phyloP scores from a whole-genome alignment of 2,113 vertebrate genomes.

The Tupaia tana region DNA sequence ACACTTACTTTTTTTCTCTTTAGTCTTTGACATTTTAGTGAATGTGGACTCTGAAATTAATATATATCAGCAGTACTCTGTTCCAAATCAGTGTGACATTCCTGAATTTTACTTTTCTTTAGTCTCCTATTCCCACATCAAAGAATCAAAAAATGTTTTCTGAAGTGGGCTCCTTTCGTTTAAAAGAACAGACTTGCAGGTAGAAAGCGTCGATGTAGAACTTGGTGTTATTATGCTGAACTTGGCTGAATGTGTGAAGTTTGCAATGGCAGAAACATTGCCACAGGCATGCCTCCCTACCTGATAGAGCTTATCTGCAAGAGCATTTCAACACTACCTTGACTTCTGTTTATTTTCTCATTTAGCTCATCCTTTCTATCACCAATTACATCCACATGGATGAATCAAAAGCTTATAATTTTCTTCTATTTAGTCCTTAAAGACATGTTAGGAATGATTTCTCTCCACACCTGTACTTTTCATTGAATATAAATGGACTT shows the following conservation, averaged over 20 bases:
- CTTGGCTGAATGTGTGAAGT: no score
- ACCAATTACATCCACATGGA: constrained; percentile 74
- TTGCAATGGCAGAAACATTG: rapidly evolving
- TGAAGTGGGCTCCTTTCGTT: neutral
- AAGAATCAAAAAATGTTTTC: neutral
- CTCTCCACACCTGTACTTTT: constrained; percentile 80
- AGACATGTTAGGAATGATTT: constrained; percentile 74
- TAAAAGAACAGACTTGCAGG: neutral
- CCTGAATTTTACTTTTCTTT: neutral
- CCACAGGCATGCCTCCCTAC: rapidly evolving
- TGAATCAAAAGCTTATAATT: constrained; percentile 79
- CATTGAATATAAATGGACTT: constrained; percentile 80
- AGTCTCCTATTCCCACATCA: neutral
- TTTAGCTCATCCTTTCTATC: constrained; percentile 53
- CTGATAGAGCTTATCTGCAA: neutral
- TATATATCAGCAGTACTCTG: constrained; percentile 42
- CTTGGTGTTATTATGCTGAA: neutral
- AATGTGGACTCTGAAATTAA: constrained; percentile 9
- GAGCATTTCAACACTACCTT: neutral
- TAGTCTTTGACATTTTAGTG: constrained; percentile 17
- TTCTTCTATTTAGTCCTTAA: constrained; percentile 66
- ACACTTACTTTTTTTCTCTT: neutral
- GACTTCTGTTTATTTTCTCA: constrained; percentile 64
- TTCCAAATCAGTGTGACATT: neutral
- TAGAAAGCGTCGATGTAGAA: neutral